Conservation (phyloP, 1,140 invertebrate genomes). For the Drosophila parabipectinata region DNA sequence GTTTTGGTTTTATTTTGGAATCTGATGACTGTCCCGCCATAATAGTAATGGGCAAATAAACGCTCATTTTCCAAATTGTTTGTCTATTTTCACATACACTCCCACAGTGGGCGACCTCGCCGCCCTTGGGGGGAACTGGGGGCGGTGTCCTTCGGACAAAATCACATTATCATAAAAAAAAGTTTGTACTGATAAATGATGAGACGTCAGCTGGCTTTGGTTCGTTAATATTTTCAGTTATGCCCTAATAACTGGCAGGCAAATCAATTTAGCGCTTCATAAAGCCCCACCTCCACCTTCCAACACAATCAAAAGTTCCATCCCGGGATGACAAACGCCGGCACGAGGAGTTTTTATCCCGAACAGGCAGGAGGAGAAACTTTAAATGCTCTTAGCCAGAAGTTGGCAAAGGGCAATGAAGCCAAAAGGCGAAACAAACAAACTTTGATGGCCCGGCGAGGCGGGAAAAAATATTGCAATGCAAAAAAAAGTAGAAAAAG, state of each 20-base stretch:
- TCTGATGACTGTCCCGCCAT: constrained; percentile 37
- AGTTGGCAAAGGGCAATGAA: constrained; percentile 41
- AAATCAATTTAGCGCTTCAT: constrained; percentile 78
- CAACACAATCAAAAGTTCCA: constrained; percentile 41
- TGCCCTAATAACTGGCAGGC: constrained; percentile 72
- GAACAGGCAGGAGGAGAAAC: constrained; percentile 47
- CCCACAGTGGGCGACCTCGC: constrained; percentile 50
- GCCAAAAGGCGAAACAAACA: constrained; percentile 57
- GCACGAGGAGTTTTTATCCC: constrained; percentile 46
- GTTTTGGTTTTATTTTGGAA: constrained; percentile 12
- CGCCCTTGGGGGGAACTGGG: constrained; percentile 27
- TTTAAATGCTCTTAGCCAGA: constrained; percentile 64
- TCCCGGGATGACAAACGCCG: constrained; percentile 32
- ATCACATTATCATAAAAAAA: constrained; percentile 68
- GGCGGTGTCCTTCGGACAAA: constrained; percentile 50
- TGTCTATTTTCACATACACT: constrained; percentile 48
- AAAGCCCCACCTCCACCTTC: constrained; percentile 26
- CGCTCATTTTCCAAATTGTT: constrained; percentile 46
- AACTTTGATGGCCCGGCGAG: constrained; percentile 54
- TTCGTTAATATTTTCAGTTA: constrained; percentile 80
- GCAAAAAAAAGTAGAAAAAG: neutral
- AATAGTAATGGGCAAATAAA: constrained; percentile 55
- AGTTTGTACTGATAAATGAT: constrained; percentile 75
- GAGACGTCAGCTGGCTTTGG: constrained; percentile 56
- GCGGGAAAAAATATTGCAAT: constrained; percentile 37